phyloP scores from a whole-genome alignment of 2,113 vertebrate species.

The Hippoglossus stenolepis region DNA sequence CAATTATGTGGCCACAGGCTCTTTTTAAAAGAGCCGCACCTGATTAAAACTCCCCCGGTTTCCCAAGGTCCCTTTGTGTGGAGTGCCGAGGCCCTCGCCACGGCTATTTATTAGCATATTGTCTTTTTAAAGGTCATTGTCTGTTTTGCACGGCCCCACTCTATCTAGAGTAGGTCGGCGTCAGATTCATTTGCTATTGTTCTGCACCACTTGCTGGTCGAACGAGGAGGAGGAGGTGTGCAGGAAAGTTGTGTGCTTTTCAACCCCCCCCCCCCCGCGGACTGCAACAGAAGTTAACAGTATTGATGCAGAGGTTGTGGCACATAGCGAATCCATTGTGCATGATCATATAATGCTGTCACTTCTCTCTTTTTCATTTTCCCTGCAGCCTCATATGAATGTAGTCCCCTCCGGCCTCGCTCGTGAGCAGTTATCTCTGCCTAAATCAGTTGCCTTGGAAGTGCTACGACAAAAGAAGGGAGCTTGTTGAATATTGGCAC shows the following conservation, averaged over 20 bases:
- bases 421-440: constrained; percentile 49
- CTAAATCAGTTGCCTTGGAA: constrained; percentile 59
- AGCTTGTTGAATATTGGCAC: constrained; percentile 74
- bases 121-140: constrained; percentile 84
- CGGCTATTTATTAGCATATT: constrained; percentile 86
- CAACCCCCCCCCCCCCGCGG: background rate
- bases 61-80: constrained; percentile 80
- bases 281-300: constrained; percentile 36
- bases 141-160: constrained; percentile 78
- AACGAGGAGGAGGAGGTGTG: background rate
- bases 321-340: constrained; percentile 15
- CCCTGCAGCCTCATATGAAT: constrained; percentile 5
- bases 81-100: constrained; percentile 72
- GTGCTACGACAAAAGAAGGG: constrained; percentile 63
- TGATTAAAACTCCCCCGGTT: constrained; percentile 81
- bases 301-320: constrained; percentile 21
- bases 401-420: constrained; percentile 36
- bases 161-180: constrained; percentile 74
- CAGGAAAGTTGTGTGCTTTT: constrained; percentile 49
- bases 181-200: constrained; percentile 72
- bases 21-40: constrained; percentile 77
- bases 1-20: constrained; percentile 84
- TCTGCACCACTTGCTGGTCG: constrained; percentile 56
- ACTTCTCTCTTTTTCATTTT: background rate
- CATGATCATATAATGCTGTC: constrained; percentile 26